These are phyloP conservation scores for Tetragnatha montana DNA, from an alignment of 2,888 invertebrate genomes.

Conservation along the genomic window DNA sequence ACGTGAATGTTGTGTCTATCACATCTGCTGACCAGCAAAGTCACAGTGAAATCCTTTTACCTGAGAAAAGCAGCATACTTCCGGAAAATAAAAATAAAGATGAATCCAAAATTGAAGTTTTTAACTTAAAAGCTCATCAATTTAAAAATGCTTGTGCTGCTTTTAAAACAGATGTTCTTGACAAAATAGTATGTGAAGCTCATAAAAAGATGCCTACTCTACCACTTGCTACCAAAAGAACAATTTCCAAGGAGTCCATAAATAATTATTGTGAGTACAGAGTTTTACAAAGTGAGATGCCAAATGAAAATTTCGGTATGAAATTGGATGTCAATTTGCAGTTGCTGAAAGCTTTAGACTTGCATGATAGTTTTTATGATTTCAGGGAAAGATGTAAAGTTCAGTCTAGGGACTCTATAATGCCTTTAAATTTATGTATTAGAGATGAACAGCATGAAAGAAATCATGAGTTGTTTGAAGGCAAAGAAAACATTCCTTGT, in stretches of 20 bases:
- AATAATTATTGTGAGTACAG: neutral
- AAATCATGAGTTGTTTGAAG: neutral
- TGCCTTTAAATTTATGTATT: conserved; percentile 55
- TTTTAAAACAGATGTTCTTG: neutral
- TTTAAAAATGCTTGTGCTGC: neutral
- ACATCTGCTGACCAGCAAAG: neutral
- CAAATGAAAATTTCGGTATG: neutral
- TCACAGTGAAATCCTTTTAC: neutral
- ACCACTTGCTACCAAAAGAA: neutral
- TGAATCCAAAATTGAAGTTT: neutral
- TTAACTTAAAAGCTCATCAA: neutral
- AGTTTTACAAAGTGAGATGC: neutral
- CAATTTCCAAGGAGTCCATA: neutral
- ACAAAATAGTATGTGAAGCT: neutral
- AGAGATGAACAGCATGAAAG: conserved; percentile 3
- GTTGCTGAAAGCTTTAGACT: conserved; percentile 55
- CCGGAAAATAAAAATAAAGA: neutral
- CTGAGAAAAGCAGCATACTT: neutral
- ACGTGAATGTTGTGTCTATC: conserved; percentile 31
- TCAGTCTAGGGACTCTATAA: conserved; percentile 58
- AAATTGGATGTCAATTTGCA: neutral
- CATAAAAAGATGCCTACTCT: neutral
- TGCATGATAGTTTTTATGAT: conserved; percentile 42
- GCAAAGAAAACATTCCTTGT: conserved; percentile 60
- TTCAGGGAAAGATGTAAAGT: conserved; percentile 1